Evolutionary conservation across 2,797 vertebrate genomes (phyloP).

Genomic region (Neostethus bicornis): DNA sequence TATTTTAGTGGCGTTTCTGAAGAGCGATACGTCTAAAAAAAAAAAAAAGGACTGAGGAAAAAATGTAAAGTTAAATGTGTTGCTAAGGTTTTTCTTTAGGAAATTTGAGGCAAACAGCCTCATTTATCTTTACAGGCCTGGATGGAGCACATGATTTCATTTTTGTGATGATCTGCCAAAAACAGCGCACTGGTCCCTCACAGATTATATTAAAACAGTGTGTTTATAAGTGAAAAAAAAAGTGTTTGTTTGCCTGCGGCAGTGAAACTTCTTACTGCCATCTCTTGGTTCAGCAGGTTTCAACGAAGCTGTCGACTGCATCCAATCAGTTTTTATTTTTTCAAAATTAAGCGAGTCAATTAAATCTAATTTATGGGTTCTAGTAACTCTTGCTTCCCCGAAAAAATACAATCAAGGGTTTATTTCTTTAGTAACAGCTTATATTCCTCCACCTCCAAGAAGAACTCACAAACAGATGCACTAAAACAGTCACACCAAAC

Average conservation of each 20-base stretch:
- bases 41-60: slow-evolving; percentile 59
- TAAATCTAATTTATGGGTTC: slow-evolving; percentile 66
- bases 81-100: slow-evolving; percentile 89
- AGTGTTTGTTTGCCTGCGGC: slow-evolving; percentile 67
- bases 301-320: slow-evolving; percentile 26
- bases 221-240: slow-evolving; percentile 77
- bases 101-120: slow-evolving; percentile 85
- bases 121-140: slow-evolving; percentile 89
- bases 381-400: slow-evolving; percentile 58
- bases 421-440: slow-evolving; percentile 63
- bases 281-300: slow-evolving; percentile 49
- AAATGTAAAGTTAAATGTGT: slow-evolving; percentile 84
- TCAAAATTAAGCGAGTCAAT: slow-evolving; percentile 42
- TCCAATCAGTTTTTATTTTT: slow-evolving; percentile 43
- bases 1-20: slow-evolving; percentile 92
- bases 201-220: slow-evolving; percentile 87
- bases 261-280: slow-evolving; percentile 42
- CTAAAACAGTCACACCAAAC: slow-evolving; percentile 25
- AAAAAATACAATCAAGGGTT: slow-evolving; percentile 59
- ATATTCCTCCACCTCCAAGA: slow-evolving; percentile 42
- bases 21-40: slow-evolving; percentile 73
- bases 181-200: slow-evolving; percentile 87
- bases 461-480: slow-evolving; percentile 9
- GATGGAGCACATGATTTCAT: slow-evolving; percentile 87
- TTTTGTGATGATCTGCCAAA: slow-evolving; percentile 95